Percentiles rank a stretch among this genome's conserved stretches.
phyloP scores from a whole-genome alignment of 35 echinoderm and acorn worm species.

The Nesometra sesokonis region DNA sequence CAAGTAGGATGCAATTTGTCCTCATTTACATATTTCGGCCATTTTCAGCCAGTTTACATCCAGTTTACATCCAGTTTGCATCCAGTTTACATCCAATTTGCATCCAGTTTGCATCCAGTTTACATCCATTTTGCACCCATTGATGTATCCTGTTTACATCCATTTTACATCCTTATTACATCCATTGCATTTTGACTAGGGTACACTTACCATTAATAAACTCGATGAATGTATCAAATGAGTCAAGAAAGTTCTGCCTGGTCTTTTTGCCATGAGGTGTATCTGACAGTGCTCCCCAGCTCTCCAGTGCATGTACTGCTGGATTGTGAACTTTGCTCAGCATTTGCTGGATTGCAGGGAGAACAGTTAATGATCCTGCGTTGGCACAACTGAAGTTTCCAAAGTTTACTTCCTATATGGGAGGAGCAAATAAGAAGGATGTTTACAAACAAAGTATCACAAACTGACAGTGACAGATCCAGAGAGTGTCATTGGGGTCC shows the following conservation, averaged over 20 bases:
- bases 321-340: slow-evolving; percentile 54
- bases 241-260: slow-evolving; percentile 71
- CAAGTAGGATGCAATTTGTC: too few species aligned
- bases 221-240: slow-evolving; percentile 74
- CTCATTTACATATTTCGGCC: too few species aligned
- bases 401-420: slow-evolving; percentile 63
- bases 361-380: slow-evolving; percentile 41
- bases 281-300: slow-evolving; percentile 74
- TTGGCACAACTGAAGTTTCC: slow-evolving; percentile 32
- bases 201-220: slow-evolving; percentile 57
- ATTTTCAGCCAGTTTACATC: too few species aligned
- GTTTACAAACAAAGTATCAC: too few species aligned
- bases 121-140: too few species aligned
- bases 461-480: too few species aligned
- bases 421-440: neutral
- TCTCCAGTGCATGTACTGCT: slow-evolving; percentile 24
- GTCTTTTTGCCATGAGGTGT: slow-evolving; percentile 86
- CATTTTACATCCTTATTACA: too few species aligned
- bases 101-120: too few species aligned
- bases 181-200: neutral
- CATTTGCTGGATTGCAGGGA: slow-evolving; percentile 41
- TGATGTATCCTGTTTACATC: too few species aligned
- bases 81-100: too few species aligned
- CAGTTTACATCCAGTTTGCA: too few species aligned
- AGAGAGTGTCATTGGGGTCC: too few species aligned